These are phyloP conservation scores for Chionomys nivalis DNA, from an alignment of 2,113 vertebrate genomes.

Conservation along the genomic window DNA sequence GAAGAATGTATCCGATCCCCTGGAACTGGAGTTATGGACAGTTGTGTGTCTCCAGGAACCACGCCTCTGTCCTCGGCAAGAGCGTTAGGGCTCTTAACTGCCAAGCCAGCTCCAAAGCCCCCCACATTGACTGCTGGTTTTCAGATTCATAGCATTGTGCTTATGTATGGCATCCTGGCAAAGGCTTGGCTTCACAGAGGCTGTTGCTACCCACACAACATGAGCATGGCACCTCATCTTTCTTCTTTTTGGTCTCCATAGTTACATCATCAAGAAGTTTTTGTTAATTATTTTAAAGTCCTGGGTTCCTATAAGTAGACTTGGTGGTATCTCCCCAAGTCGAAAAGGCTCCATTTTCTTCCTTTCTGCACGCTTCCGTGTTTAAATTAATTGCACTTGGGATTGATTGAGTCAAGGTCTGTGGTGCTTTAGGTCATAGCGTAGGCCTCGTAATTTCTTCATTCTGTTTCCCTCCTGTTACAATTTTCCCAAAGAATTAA, in stretches of 20 bases:
- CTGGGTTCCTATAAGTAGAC: neutral
- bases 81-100: neutral
- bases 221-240: neutral
- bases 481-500: neutral
- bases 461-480: neutral
- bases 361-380: neutral
- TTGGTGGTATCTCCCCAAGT: neutral
- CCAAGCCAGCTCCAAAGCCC: neutral
- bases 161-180: neutral
- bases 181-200: neutral
- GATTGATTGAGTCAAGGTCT: neutral
- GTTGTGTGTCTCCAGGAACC: neutral
- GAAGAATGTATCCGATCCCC: neutral
- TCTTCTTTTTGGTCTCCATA: neutral
- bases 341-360: neutral
- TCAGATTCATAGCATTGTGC: neutral
- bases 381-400: constrained; percentile 6
- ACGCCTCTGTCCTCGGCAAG: neutral
- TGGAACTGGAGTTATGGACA: neutral
- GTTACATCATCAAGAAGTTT: neutral
- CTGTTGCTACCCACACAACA: neutral
- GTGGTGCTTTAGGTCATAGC: neutral
- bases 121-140: neutral
- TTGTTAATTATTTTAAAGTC: constrained; percentile 26
- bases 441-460: neutral